Conservation (phyloP, 2,888 invertebrate genomes). For the Lottia gigantea region DNA sequence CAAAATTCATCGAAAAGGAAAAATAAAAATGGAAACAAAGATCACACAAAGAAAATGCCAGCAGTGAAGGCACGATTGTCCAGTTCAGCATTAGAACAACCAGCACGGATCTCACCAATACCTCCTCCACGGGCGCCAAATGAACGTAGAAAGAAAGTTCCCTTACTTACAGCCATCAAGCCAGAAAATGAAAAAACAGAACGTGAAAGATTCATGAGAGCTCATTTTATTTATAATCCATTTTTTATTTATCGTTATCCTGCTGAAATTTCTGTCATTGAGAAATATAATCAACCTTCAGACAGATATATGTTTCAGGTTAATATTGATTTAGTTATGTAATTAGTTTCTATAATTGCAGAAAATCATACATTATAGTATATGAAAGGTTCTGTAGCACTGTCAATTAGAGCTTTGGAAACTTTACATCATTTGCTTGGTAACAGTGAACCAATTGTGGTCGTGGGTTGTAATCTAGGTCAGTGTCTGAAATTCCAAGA, state of each 20-base stretch:
- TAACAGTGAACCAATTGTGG: not conserved
- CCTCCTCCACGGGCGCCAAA: constrained; percentile 11
- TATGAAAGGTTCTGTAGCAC: not conserved
- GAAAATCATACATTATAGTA: no score
- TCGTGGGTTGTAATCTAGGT: not conserved
- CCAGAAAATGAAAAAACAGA: constrained; percentile 61
- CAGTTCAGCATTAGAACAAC: not conserved
- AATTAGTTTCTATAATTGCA: no score
- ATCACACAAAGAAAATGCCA: no score
- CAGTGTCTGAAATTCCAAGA: no score
- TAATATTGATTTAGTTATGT: no score
- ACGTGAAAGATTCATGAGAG: constrained; percentile 57
- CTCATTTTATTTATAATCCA: constrained; percentile 59
- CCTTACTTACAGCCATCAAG: constrained; percentile 55
- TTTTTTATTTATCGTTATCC: constrained; percentile 54
- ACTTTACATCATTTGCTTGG: no score
- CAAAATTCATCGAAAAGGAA: no score
- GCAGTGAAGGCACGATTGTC: no score
- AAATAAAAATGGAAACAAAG: no score
- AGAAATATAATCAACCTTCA: constrained; percentile 49
- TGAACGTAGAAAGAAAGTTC: constrained; percentile 48
- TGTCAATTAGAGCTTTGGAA: not conserved
- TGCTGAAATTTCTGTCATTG: constrained; percentile 46
- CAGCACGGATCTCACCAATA: constrained; percentile 1
- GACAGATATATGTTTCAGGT: constrained; percentile 52